These are phyloP conservation scores for Parapsyche elsis DNA, from an alignment of 1,140 invertebrate genomes.

Conservation along the genomic window DNA sequence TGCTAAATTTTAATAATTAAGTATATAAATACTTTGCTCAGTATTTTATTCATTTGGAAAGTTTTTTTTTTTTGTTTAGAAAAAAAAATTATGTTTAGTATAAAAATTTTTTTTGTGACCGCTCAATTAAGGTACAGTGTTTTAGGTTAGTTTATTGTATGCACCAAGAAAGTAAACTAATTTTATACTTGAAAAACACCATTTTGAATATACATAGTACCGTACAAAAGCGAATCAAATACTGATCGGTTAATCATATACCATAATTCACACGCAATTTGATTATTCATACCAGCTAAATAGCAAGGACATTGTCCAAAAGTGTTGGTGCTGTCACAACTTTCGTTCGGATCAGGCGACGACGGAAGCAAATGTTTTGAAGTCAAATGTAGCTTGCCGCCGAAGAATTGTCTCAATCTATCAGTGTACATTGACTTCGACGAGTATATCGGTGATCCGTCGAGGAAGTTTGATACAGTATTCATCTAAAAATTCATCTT, in stretches of 20 bases:
- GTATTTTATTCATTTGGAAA: no score
- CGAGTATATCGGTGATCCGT: slow-evolving; percentile 76
- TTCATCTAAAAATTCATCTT: slow-evolving; percentile 69
- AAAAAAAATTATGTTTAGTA: no score
- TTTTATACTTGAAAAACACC: no score
- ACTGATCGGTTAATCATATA: slow-evolving; percentile 55
- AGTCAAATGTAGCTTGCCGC: slow-evolving; percentile 66
- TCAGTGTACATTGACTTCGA: slow-evolving; percentile 63
- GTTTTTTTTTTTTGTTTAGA: no score
- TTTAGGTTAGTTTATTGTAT: no score
- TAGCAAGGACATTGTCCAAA: slow-evolving; percentile 73
- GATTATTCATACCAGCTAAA: slow-evolving; percentile 63
- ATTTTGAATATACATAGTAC: no score
- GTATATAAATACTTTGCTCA: no score
- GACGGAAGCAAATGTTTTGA: slow-evolving; percentile 70
- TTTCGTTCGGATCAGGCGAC: slow-evolving; percentile 71
- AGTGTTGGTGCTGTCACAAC: slow-evolving; percentile 73
- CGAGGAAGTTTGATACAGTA: slow-evolving; percentile 75
- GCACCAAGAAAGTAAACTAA: not conserved
- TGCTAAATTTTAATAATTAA: no score
- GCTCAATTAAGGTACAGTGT: no score
- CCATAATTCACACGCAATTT: not conserved
- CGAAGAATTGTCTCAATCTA: slow-evolving; percentile 64
- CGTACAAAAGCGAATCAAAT: no score
- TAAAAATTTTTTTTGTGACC: no score